Evolutionary conservation across 2,797 vertebrate genomes (phyloP), one percentile per base, ranked within the genome.

Genomic region (Tragelaphus oryx): DNA sequence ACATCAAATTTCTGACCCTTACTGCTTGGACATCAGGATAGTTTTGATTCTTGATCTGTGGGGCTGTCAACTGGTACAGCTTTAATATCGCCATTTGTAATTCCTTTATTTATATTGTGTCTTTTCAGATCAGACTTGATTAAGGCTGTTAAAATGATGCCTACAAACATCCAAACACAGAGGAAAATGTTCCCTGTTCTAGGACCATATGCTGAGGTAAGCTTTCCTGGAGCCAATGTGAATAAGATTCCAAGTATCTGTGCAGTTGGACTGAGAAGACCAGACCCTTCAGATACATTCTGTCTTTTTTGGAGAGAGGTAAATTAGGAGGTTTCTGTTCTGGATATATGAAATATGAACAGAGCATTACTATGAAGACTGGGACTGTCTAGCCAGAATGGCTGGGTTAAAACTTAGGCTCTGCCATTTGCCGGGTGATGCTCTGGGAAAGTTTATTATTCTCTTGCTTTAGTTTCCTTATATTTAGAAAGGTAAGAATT

Each of bases 241-340:
- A 99, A 99, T 80, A 99, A 89, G 93, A 99, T 99, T 94, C 99
- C 99, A 98, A 99, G 99, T 94, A 99, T 98, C 99, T 99, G 99
- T 85, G 99, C 99, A 4, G 99, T 99, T 9, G 99, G 99, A 62
- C 99, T 99, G 76, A 99, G 99, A 91, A 99, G 99, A 20, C 99
- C 99, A 0, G 99, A 99, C 11, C 99, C 99, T 96, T 99, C 99
- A 17, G 99, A 99, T 37, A 22, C n/a, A 37, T 22, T 68, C n/a
- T 68, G 62, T 68, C n/a, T 37, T 22, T 68, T 37, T 20, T 22
- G 9, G 9, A 37, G 1, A 65, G 33, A 37, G n/a, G 33, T 87
- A 26, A 12, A 75, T 76, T n/a, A 41, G 12, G n/a, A 44, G 18
- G 18, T 7, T 78, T 87, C 30, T 18, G 18, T 41, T 82, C 80